Evolutionary conservation across 2,113 vertebrate genomes (phyloP), one percentile per base, ranked within the genome.

Genomic region (Ceratotherium simum): DNA sequence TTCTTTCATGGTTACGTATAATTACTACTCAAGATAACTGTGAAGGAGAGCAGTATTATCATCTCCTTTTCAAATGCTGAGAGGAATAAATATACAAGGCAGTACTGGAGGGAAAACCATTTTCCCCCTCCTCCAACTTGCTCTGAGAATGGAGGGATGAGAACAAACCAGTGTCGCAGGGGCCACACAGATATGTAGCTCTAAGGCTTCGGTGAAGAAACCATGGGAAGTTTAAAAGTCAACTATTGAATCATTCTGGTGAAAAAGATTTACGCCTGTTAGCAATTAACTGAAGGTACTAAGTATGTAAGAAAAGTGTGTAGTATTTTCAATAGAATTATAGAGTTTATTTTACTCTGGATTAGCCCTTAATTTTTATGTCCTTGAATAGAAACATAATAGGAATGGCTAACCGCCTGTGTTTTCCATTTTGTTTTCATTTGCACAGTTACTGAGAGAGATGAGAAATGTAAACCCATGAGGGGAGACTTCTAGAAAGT

Each of bases 381-480:
- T 12, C 25, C 91, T 92, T 83, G 51, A 94, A 31, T 54, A 73
- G 81, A 85, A 93, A 48, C 36, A 17, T 92, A 31, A 56, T 62
- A 86, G n/a, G 46, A 82, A 62, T 69, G 70, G 16, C 72, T 87
- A 7, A 56, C 25, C 1, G 36, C 51, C 29, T 75, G 10, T 58
- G 36, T 67, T 91, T 93, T 90, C 62, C 87, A 64, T 91, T 96
- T 87, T 78, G 27, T 36, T 84, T 88, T 85, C 42, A 81, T 88
- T 95, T 95, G 76, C 51, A 13, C 36, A 73, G 64, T 92, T 91
- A 58, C 65, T 69, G 83, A 64, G 86, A 95, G 67, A 90, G 75
- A 79, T 81, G 27, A 73, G 65, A 72, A 76, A 42, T 27, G 1
- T 76, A 73, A 79, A 78, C 29, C 58, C 7, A 3, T 36, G 23